Evolutionary conservation across 30 jellyfish, hydroid and myxozoan species (phyloP).

Genomic region (Rhopilema esculentum): DNA sequence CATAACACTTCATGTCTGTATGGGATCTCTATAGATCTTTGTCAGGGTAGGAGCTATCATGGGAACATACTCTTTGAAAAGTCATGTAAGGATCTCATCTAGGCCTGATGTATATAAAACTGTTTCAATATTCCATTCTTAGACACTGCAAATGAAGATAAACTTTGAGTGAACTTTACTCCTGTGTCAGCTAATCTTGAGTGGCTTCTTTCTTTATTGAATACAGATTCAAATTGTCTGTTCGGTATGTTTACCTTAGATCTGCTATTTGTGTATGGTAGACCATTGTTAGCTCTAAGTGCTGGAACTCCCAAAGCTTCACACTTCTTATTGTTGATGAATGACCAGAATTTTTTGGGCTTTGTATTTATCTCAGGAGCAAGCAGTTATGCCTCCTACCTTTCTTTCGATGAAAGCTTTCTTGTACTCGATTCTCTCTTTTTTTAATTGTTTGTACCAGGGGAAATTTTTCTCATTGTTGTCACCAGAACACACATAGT

Average conservation of each 20-base stretch:
- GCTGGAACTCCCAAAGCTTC: slow-evolving; percentile 20
- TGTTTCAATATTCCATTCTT: slow-evolving; percentile 18
- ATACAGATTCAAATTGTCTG: slow-evolving; percentile 15
- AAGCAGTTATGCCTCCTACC: too few relatives aligned
- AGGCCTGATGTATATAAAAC: slow-evolving; percentile 16
- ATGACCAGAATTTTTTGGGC: slow-evolving; percentile 31
- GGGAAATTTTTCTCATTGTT: too few relatives aligned
- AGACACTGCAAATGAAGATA: background rate
- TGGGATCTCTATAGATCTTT: slow-evolving; percentile 12
- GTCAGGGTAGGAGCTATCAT: slow-evolving; percentile 30
- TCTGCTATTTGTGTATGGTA: slow-evolving; percentile 7
- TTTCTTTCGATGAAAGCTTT: too few relatives aligned
- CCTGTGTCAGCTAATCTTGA: slow-evolving; percentile 10
- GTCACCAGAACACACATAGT: too few relatives aligned
- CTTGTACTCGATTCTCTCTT: too few relatives aligned
- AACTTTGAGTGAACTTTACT: slow-evolving; percentile 1
- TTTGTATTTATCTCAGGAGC: slow-evolving; percentile 1
- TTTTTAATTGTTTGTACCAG: too few relatives aligned
- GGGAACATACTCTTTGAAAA: slow-evolving; percentile 14
- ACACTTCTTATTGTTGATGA: slow-evolving; percentile 23
- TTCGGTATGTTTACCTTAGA: slow-evolving; percentile 15
- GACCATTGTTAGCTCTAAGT: slow-evolving; percentile 16
- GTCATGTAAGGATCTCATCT: slow-evolving; percentile 14
- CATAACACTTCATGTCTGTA: too few relatives aligned
- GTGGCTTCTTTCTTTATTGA: slow-evolving; percentile 26